Evolutionary conservation across 2,797 vertebrate species (phyloP).

Genomic region (Pipistrellus pygmaeus): DNA sequence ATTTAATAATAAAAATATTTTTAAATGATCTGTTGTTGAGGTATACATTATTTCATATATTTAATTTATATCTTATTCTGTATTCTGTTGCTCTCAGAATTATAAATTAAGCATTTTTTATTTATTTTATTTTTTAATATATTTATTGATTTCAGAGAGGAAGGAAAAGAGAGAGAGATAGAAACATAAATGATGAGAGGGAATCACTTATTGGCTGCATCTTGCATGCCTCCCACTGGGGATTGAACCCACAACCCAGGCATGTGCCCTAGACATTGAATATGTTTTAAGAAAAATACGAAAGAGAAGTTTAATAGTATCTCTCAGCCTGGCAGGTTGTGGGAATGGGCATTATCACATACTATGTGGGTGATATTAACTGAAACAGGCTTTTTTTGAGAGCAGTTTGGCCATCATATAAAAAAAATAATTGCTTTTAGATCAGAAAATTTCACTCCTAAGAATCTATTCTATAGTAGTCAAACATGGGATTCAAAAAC

Average conservation of each 20-base stretch:
- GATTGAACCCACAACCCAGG: too few relatives aligned
- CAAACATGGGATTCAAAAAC: background rate
- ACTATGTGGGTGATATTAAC: background rate
- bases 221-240: too few relatives aligned
- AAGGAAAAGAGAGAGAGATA: too few relatives aligned
- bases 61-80: background rate
- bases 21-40: background rate
- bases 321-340: background rate
- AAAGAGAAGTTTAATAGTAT: background rate
- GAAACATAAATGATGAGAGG: too few relatives aligned
- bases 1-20: background rate
- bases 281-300: background rate
- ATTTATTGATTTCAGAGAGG: too few relatives aligned
- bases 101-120: slow-evolving; percentile 24
- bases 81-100: slow-evolving; percentile 31
- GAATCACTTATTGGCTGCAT: too few relatives aligned
- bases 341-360: background rate
- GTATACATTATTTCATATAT: background rate
- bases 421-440: background rate
- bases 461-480: background rate
- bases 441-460: slow-evolving; percentile 14
- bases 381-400: background rate
- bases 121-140: too few relatives aligned
- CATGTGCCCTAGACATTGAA: background rate
- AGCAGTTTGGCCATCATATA: background rate